A percentile compares a stretch with the other conserved stretches of the same genome.
phyloP scores from a whole-genome alignment of 2,113 vertebrate species.

The Sebastes schlegelii region DNA sequence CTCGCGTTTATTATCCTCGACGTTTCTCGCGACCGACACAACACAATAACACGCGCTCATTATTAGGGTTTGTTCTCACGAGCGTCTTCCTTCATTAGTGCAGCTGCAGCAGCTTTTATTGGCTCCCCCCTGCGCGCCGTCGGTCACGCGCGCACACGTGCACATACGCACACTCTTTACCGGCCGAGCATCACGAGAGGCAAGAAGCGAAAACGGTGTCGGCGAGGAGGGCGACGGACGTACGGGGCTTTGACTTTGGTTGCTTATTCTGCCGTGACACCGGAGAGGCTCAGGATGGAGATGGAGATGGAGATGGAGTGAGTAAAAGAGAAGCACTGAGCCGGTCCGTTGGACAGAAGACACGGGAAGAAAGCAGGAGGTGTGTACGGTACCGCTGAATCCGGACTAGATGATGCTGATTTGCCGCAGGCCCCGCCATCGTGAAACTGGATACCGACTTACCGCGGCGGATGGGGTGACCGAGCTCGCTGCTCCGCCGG shows the following conservation, averaged over 20 bases:
- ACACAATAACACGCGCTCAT: background rate
- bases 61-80: background rate
- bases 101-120: slow-evolving; percentile 1
- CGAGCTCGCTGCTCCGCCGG: slow-evolving; percentile 77
- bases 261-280: slow-evolving; percentile 9
- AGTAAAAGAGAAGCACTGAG: slow-evolving; percentile 27
- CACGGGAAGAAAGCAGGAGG: background rate
- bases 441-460: slow-evolving; percentile 76
- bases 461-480: slow-evolving; percentile 80
- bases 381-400: background rate
- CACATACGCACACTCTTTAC: slow-evolving; percentile 22
- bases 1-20: background rate
- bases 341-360: slow-evolving; percentile 5
- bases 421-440: slow-evolving; percentile 80
- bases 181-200: slow-evolving; percentile 25
- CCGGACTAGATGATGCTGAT: slow-evolving; percentile 68
- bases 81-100: background rate
- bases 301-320: slow-evolving; percentile 64
- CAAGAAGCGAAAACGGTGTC: slow-evolving; percentile 5
- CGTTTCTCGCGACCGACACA: too few species aligned
- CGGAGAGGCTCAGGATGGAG: slow-evolving; percentile 53
- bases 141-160: slow-evolving; percentile 65
- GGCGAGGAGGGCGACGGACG: slow-evolving; percentile 18
- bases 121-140: slow-evolving; percentile 19
- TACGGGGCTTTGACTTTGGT: slow-evolving; percentile 40